These are phyloP conservation scores for Diabrotica virgifera DNA, from an alignment of 1,140 invertebrate species.

Conservation along the genomic window DNA sequence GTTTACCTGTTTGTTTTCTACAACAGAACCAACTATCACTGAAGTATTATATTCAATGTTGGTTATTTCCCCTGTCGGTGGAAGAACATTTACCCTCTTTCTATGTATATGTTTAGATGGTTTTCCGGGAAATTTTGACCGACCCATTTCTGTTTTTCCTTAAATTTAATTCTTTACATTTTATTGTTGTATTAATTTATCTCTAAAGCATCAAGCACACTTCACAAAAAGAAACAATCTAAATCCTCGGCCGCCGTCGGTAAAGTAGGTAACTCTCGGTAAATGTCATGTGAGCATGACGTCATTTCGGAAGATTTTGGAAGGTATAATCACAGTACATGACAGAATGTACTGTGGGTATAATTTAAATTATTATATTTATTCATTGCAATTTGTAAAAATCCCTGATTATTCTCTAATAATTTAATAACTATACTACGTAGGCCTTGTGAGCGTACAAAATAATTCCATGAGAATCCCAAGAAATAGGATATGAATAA, in stretches of 20 bases:
- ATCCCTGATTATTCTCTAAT: no score
- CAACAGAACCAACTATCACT: conserved; percentile 50
- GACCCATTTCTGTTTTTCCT: conserved; percentile 53
- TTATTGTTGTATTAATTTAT: conserved; percentile 25
- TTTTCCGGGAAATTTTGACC: conserved; percentile 79
- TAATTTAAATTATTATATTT: no score
- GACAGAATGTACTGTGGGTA: no score
- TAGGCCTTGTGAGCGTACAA: no score
- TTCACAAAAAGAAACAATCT: conserved; percentile 23
- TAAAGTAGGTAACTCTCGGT: conserved; percentile 16
- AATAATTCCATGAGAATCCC: no score
- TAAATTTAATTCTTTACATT: conserved; percentile 23
- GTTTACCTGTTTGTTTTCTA: conserved; percentile 53
- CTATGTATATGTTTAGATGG: conserved; percentile 79
- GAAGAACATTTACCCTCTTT: conserved; percentile 74
- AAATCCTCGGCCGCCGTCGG: conserved; percentile 14
- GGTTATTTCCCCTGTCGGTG: conserved; percentile 52
- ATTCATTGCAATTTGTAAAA: no score
- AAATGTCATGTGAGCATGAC: no score
- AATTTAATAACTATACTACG: no score
- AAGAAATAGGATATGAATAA: no score
- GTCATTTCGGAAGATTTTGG: no score
- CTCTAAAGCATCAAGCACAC: conserved; percentile 29
- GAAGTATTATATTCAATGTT: conserved; percentile 48
- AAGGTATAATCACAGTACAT: no score